Evolutionary conservation across 2,888 invertebrate genomes (phyloP), one percentile per base, ranked within the genome.

Genomic region (Cantharis flavilabris): DNA sequence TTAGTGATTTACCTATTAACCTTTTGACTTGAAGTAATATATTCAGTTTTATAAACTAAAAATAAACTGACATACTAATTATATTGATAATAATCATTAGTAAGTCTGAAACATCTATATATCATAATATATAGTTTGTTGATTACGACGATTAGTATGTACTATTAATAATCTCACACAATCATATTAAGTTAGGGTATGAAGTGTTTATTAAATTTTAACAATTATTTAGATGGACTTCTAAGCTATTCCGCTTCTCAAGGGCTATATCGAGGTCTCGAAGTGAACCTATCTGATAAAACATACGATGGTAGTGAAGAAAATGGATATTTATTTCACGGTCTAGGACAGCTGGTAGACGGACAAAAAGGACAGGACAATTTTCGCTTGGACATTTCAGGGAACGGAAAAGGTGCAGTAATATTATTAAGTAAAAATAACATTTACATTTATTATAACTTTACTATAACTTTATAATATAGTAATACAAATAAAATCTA

Each of bases 221-320:
- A 82, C 70, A 77, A 64, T 89, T 89, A 74, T 78, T 26, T 91
- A 95, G 96, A 94, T 87, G 94, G 95, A 77, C 90, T 96, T 80
- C 88, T 95, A 83, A 93, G 94, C 81, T 97, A 97, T 89, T 92
- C 93, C 82, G 93, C 94, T 90, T 94, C 94, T 28, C 93, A 94
- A 88, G 94, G 95, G 83, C 90, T 92, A 71, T 90, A 91, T 79
- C 92, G 93, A 85, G 91, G 94, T 73, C 90, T 93, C 78, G 95
- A 94, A 85, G 90, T 95, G 83, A 94, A 95, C 88, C 90, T 96
- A 74, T 92, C 93, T 76, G 96, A 96, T 89, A 91, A 92, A 82
- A 94, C 93, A 23, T 96, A 95, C 89, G 96, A 96, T 87, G 95
- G 95, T 67, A 88, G 89, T 76, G 92, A 92, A 83, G 92, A 92